These are phyloP conservation scores for Metopia argyrocephala DNA, from an alignment of 2,888 invertebrate genomes.

Conservation along the genomic window DNA sequence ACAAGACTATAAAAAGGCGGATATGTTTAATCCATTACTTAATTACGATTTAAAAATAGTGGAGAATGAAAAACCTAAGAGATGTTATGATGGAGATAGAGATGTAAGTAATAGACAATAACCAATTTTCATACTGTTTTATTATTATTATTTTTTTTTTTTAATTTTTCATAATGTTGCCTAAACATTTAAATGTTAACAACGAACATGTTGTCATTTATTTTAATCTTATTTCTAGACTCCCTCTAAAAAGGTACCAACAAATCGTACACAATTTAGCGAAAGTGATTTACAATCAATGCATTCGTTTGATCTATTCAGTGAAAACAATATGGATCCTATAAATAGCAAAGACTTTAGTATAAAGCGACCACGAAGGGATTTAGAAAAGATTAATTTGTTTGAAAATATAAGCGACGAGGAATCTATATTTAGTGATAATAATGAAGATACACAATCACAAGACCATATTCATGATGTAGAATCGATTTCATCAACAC, in stretches of 20 bases:
- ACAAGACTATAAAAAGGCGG: neutral
- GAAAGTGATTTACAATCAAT: constrained; percentile 49
- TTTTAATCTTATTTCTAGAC: neutral
- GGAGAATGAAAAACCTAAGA: neutral
- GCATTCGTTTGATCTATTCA: constrained; percentile 69
- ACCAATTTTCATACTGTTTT: no score
- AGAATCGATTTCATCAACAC: neutral
- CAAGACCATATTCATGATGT: neutral
- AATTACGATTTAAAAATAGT: constrained; percentile 29
- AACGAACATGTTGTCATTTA: neutral
- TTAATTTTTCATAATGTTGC: no score
- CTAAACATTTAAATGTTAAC: no score
- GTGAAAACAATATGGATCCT: constrained; percentile 73
- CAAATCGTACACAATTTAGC: neutral
- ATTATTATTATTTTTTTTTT: no score
- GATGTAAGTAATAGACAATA: constrained; percentile 47
- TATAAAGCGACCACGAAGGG: constrained; percentile 68
- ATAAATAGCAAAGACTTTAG: constrained; percentile 64
- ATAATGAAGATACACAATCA: constrained; percentile 1
- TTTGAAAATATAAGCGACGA: constrained; percentile 68
- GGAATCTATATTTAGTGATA: constrained; percentile 47
- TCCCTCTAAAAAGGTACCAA: neutral
- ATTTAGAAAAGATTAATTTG: constrained; percentile 66
- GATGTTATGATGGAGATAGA: neutral
- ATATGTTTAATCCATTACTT: neutral